A percentile compares a stretch with the other conserved stretches of the same genome.
phyloP scores from a whole-genome alignment of 2,888 invertebrate species.

The Dastarcus helophoroides region DNA sequence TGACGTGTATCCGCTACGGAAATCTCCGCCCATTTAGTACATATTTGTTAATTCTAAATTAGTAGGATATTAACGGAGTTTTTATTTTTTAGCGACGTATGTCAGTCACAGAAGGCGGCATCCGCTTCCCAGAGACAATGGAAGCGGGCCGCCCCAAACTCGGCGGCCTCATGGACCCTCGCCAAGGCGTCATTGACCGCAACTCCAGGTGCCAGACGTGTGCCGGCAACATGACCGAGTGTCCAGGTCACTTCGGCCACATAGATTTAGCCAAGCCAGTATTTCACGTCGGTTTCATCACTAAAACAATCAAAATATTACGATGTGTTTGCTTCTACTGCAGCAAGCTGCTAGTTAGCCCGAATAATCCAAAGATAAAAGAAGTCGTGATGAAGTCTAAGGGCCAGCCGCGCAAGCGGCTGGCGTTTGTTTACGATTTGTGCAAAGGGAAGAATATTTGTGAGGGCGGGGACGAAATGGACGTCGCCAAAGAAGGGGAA shows the following conservation, averaged over 20 bases:
- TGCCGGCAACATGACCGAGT: slow-evolving; percentile 96
- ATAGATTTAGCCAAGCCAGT: slow-evolving; percentile 97
- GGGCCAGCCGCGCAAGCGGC: slow-evolving; percentile 87
- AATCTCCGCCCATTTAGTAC: too few species aligned
- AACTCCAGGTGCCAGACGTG: slow-evolving; percentile 90
- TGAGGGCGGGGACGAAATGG: slow-evolving; percentile 98
- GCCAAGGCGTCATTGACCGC: slow-evolving; percentile 95
- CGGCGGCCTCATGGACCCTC: slow-evolving; percentile 97
- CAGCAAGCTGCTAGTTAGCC: slow-evolving; percentile 87
- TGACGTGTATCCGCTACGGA: too few species aligned
- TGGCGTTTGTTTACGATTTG: slow-evolving; percentile 92
- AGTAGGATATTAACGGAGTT: too few species aligned
- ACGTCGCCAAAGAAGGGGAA: slow-evolving; percentile 69
- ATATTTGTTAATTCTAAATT: too few species aligned
- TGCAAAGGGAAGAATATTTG: slow-evolving; percentile 98
- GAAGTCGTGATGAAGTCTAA: slow-evolving; percentile 93
- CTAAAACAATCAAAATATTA: slow-evolving; percentile 94
- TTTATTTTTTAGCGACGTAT: slow-evolving; percentile 68
- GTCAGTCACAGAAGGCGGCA: slow-evolving; percentile 96
- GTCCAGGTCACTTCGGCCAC: slow-evolving; percentile 99
- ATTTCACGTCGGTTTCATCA: slow-evolving; percentile 95
- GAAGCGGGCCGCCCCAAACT: slow-evolving; percentile 97
- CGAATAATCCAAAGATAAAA: slow-evolving; percentile 85
- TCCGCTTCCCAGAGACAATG: slow-evolving; percentile 94
- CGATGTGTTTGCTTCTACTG: slow-evolving; percentile 99